phyloP scores from a whole-genome alignment of 2,113 vertebrate species.

The Psittacus erithacus region DNA sequence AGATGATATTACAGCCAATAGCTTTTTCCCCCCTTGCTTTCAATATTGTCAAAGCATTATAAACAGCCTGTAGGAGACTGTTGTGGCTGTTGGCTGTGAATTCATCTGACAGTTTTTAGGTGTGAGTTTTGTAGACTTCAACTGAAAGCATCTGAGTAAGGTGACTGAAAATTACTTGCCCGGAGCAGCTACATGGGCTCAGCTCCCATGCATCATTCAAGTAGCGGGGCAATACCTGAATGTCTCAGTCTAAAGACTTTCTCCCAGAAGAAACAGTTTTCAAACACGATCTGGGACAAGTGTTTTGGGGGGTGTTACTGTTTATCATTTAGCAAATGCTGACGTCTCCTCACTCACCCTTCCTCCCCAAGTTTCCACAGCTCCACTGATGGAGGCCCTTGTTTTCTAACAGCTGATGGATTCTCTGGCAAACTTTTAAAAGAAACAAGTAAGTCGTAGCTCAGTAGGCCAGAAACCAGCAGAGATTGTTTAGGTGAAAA shows the following conservation, averaged over 20 bases:
- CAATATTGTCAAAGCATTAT: constrained; percentile 28
- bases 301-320: background rate
- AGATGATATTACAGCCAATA: constrained; percentile 15
- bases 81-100: constrained; percentile 42
- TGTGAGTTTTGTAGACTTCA: background rate
- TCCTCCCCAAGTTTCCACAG: background rate
- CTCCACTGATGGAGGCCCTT: background rate
- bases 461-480: constrained; percentile 38
- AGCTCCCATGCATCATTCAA: constrained; percentile 7
- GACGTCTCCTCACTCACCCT: background rate
- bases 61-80: constrained; percentile 35
- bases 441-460: constrained; percentile 14
- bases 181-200: background rate
- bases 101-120: constrained; percentile 24
- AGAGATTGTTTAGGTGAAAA: constrained; percentile 32
- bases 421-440: background rate
- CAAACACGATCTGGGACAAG: background rate
- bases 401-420: background rate
- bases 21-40: background rate
- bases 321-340: background rate
- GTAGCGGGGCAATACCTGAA: background rate
- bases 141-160: constrained; percentile 7
- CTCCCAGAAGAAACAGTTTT: constrained; percentile 14
- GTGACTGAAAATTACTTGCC: constrained; percentile 9
- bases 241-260: background rate